phyloP scores from a whole-genome alignment of 2,113 vertebrate genomes.

The Sorex araneus region DNA sequence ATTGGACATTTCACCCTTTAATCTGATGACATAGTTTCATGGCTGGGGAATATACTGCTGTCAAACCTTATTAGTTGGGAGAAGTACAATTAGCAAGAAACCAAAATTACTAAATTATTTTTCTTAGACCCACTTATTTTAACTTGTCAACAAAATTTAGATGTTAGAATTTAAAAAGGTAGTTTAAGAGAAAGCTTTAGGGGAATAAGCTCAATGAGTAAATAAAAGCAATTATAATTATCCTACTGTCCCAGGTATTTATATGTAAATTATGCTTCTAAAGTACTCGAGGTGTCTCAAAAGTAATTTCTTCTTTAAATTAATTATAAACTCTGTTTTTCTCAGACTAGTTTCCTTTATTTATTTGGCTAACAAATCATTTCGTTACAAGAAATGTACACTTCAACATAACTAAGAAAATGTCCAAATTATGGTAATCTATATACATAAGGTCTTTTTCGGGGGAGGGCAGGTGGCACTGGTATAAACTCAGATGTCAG shows the following conservation, averaged over 20 bases:
- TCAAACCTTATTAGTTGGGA: slow-evolving; percentile 8
- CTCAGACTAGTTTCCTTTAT: slow-evolving; percentile 64
- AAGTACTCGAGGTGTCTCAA: slow-evolving; percentile 46
- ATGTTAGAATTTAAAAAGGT: slow-evolving; percentile 62
- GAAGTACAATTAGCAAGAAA: background rate
- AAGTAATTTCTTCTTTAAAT: slow-evolving; percentile 78
- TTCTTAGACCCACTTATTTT: background rate
- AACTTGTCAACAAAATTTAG: slow-evolving; percentile 35
- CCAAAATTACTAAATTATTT: slow-evolving; percentile 27
- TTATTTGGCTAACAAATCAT: slow-evolving; percentile 75
- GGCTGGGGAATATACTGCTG: background rate
- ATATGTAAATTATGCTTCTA: slow-evolving; percentile 68
- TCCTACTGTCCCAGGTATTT: slow-evolving; percentile 56
- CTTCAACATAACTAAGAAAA: slow-evolving; percentile 40
- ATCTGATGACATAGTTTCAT: slow-evolving; percentile 10
- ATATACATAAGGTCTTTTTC: slow-evolving; percentile 1
- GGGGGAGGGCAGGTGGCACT: background rate
- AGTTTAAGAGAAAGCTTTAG: slow-evolving; percentile 50
- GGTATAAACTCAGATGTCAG: slow-evolving; percentile 50
- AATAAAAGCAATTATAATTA: slow-evolving; percentile 75
- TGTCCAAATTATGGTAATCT: slow-evolving; percentile 37
- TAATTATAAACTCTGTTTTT: slow-evolving; percentile 66
- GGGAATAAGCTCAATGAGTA: slow-evolving; percentile 63
- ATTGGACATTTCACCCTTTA: background rate
- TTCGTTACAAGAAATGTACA: slow-evolving; percentile 73